Base-by-base conservation (phyloP, 1,140 invertebrate genomes). In the Dendrolimus punctatus region DNA sequence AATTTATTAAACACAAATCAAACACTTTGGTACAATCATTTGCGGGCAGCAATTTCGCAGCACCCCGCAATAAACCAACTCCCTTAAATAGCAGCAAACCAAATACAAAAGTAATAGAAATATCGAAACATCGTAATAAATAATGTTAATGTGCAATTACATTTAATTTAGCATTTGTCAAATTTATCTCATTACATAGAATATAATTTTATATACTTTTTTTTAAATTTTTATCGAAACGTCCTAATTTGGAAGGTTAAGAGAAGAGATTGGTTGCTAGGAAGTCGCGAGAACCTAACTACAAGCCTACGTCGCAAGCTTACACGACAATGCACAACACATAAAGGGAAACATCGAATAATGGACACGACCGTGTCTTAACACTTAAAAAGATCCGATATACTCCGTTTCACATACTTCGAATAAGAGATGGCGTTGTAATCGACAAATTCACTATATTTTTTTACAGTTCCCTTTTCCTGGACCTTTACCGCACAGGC, bases 11-110 rank as follows among this genome's bases (percentile, higher is more conserved):
- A 81, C 74, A 86, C 78, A 84, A 82, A 75, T 84, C 79, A 85
- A 88, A 87, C 81, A 87, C 85, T 88, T 88, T 88, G 85, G 85
- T 87, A 88, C 85, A 87, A 82, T 85, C 78, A 74, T 69, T 73
- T 73, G 81, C 75, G 67, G 64, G 68, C 66, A 74, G 73, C 76
- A 62, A 68, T 73, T 57, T 71, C 58, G 60, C 67, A 69, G 69
- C 57, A 63, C 61, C 64, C 57, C 64, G 71, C 64, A 64, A 44
- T 54, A 64, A 66, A 55, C 55, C 51, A 46, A 68, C 57, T 57
- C 59, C 55, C 63, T 23, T 23, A 72, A 66, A 53, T 73, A 77
- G 73, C 71, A 57, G 73, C 71, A 70, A 77, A 80, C 64, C 57
- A 65, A 80, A 75, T 65, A 62, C 69, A 67, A 64, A 43, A 78